Percentiles rank a stretch among this genome's conserved stretches.
Conservation (phyloP, 2,888 invertebrate genomes). For the Luperina nickerlii region DNA sequence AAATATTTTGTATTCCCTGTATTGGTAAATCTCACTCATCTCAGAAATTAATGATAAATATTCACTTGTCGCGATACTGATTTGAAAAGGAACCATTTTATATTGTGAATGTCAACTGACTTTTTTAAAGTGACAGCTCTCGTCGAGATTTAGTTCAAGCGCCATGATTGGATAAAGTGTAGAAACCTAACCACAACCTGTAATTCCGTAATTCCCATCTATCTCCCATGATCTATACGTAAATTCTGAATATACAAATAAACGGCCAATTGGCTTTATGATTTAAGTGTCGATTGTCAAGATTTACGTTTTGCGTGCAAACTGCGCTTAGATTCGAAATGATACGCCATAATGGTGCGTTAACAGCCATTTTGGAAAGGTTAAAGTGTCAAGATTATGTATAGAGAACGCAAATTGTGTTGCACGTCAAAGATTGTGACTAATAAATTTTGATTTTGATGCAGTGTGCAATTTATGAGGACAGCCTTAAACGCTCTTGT, state of each 20-base stretch:
- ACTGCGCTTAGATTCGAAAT: slow-evolving; percentile 54
- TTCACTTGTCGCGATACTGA: background rate
- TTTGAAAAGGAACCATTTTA: background rate
- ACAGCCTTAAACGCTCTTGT: background rate
- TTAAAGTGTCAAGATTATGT: slow-evolving; percentile 52
- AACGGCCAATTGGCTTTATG: slow-evolving; percentile 51
- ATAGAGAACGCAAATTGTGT: slow-evolving; percentile 51
- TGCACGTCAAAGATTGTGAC: slow-evolving; percentile 42
- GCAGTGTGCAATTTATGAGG: slow-evolving; percentile 33
- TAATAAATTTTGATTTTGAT: slow-evolving; percentile 38
- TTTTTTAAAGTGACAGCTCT: background rate
- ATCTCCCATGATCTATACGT: slow-evolving; percentile 28
- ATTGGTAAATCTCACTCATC: background rate
- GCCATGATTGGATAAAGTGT: slow-evolving; percentile 7
- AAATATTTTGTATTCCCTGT: background rate
- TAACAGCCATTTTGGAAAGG: slow-evolving; percentile 57
- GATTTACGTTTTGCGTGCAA: slow-evolving; percentile 62
- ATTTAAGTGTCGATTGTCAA: slow-evolving; percentile 55
- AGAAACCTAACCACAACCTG: slow-evolving; percentile 23
- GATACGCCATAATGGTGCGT: slow-evolving; percentile 59
- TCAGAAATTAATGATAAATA: background rate
- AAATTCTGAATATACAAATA: slow-evolving; percentile 51
- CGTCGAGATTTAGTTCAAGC: background rate
- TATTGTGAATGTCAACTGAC: background rate
- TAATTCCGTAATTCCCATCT: slow-evolving; percentile 35